phyloP scores from a whole-genome alignment of 2,797 vertebrate species.

The Acipenser transmontanus region DNA sequence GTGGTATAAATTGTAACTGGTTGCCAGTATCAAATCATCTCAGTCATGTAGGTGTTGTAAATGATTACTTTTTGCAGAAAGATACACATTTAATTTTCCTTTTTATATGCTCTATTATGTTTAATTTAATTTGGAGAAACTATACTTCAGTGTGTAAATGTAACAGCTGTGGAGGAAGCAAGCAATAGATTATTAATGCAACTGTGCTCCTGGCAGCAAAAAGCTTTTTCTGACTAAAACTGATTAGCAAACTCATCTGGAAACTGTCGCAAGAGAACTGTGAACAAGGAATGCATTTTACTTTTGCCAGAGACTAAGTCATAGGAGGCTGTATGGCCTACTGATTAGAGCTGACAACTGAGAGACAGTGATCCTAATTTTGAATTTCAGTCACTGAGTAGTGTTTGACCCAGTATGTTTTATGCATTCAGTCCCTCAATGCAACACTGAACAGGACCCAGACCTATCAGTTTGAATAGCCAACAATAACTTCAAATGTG shows the following conservation, averaged over 20 bases:
- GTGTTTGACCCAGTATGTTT: neutral
- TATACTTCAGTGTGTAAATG: neutral
- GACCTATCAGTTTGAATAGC: too few species aligned
- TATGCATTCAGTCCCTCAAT: neutral
- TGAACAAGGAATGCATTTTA: constrained; percentile 1
- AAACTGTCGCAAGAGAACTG: neutral
- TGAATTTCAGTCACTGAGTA: neutral
- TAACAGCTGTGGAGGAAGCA: constrained; percentile 1
- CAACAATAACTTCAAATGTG: too few species aligned
- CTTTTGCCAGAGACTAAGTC: constrained; percentile 2
- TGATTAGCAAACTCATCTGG: constrained; percentile 5
- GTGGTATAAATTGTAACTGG: too few species aligned
- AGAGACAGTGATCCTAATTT: constrained; percentile 10
- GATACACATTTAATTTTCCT: too few species aligned
- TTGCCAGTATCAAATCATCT: too few species aligned
- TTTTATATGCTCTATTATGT: too few species aligned
- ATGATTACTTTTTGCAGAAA: too few species aligned
- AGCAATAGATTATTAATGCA: constrained; percentile 10
- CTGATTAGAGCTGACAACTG: constrained; percentile 1
- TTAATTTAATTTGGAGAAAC: neutral
- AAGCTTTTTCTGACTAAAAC: constrained; percentile 10
- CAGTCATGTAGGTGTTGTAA: too few species aligned
- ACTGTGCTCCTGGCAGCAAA: constrained; percentile 7
- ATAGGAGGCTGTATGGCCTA: neutral
- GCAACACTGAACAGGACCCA: too few species aligned